A percentile compares a stretch with the other conserved stretches of the same genome.
phyloP scores from a whole-genome alignment of 2,888 invertebrate genomes.

The Papilio protenor region DNA sequence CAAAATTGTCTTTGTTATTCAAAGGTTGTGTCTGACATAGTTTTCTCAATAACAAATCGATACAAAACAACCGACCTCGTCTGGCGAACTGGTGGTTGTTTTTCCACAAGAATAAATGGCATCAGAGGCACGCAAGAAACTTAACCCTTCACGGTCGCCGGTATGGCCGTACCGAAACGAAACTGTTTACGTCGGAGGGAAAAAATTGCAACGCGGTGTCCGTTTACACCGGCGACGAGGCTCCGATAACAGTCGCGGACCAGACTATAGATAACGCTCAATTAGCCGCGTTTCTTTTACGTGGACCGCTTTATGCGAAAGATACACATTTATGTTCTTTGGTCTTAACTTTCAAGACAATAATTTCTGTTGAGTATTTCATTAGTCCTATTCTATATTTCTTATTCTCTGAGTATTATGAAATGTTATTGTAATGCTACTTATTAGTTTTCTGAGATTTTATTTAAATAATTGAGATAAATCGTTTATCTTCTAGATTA shows the following conservation, averaged over 20 bases:
- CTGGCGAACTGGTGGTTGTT: conserved; percentile 9
- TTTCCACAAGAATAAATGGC: conserved; percentile 46
- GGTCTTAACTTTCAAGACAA: not conserved
- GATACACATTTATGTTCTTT: conserved; percentile 13
- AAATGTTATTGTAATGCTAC: too few species aligned
- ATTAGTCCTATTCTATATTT: not conserved
- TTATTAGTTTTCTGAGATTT: not conserved
- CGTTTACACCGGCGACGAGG: conserved; percentile 66
- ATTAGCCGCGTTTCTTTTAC: conserved; percentile 72
- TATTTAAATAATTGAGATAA: not conserved
- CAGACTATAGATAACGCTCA: conserved; percentile 76
- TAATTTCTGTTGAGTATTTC: not conserved
- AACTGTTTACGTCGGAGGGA: conserved; percentile 65
- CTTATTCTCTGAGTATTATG: not conserved
- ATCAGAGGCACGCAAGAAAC: conserved; percentile 63
- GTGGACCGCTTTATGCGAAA: conserved; percentile 59
- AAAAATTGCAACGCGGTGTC: conserved; percentile 65
- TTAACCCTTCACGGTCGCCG: conserved; percentile 58
- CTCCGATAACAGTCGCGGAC: conserved; percentile 68
- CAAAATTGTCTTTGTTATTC: not conserved
- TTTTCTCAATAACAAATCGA: conserved; percentile 23
- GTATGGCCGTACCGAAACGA: conserved; percentile 65
- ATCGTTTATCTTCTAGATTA: not conserved
- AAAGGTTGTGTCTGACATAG: not conserved
- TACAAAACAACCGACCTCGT: conserved; percentile 15